Base-by-base conservation (phyloP, 2,888 invertebrate genomes). In the Ametastegia equiseti region DNA sequence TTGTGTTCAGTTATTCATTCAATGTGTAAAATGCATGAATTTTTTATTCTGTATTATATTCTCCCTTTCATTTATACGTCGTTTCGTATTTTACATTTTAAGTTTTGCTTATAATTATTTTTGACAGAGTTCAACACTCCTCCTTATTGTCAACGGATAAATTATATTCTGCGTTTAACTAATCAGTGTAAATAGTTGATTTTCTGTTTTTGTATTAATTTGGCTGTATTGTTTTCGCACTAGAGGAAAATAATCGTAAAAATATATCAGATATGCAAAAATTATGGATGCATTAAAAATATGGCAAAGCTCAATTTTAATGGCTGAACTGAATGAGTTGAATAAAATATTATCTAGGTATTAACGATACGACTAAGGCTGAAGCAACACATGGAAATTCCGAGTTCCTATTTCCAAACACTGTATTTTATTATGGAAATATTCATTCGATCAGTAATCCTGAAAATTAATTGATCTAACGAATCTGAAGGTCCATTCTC, bases 1-100 rank as follows among this genome's bases (percentile, higher is more conserved):
- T 85, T 84, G 84, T 83, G 84, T 85, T 83, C 84, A 79, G 80
- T 84, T n/a, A 83, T 63, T 57, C 86, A 67, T 77, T 36, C 39
- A n/a, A 45, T n/a, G 33, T 57, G 78, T 42, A 45, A 63, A 63
- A 47, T n/a, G 77, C 63, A 81, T 77, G 63, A 42, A 27, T 78
- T 19, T 50, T 33, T 19, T 23, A 60, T 75, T 3, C 19, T 36
- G 30, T 54, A 33, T 75, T 54, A 45, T n/a, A 54, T 36, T 36
- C 36, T 5, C 30, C 36, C 19, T 36, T 63, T 78, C 54, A 33
- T 50, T 54, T 50, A 54, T 5, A 19, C 7, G 36, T 30, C 23
- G 27, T 71, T 71, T 71, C 47, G 39, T 11, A 30, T 7, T 15
- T 2, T 36, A 54, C 36, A 54, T 36, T 36, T 54, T 54, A 9